These are phyloP conservation scores for Columba livia DNA, from an alignment of 2,113 vertebrate genomes.

Conservation along the genomic window DNA sequence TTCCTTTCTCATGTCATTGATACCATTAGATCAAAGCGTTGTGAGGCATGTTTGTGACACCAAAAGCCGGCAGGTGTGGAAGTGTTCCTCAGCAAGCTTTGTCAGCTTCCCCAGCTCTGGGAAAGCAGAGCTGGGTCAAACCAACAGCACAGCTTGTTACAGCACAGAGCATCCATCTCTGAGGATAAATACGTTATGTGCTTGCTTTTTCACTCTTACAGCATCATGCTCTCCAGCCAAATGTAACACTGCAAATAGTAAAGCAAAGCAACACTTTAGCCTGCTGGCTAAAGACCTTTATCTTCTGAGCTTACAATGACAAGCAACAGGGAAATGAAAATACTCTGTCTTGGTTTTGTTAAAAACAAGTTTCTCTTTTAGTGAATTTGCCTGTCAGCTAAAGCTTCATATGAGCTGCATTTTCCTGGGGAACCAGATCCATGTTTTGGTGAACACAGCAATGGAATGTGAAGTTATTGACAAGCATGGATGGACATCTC, in stretches of 20 bases:
- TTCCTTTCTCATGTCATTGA: not conserved
- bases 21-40: not conserved
- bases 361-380: too few relatives aligned
- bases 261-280: constrained; percentile 31
- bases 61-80: not conserved
- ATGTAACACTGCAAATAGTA: not conserved
- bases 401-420: too few relatives aligned
- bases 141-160: constrained; percentile 14
- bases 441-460: too few relatives aligned
- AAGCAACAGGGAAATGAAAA: not conserved
- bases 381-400: too few relatives aligned
- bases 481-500: too few relatives aligned
- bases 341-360: not conserved
- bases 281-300: constrained; percentile 6
- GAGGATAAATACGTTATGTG: constrained; percentile 55
- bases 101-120: not conserved
- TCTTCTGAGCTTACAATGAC: not conserved
- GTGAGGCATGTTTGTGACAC: not conserved
- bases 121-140: not conserved
- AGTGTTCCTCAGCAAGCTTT: not conserved
- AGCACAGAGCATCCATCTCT: constrained; percentile 7
- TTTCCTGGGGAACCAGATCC: too few relatives aligned
- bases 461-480: too few relatives aligned
- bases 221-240: not conserved
- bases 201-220: not conserved